Percentiles rank a stretch among this genome's conserved stretches.
Conservation (phyloP, 2,888 invertebrate species). For the Pherbina coryleti region DNA sequence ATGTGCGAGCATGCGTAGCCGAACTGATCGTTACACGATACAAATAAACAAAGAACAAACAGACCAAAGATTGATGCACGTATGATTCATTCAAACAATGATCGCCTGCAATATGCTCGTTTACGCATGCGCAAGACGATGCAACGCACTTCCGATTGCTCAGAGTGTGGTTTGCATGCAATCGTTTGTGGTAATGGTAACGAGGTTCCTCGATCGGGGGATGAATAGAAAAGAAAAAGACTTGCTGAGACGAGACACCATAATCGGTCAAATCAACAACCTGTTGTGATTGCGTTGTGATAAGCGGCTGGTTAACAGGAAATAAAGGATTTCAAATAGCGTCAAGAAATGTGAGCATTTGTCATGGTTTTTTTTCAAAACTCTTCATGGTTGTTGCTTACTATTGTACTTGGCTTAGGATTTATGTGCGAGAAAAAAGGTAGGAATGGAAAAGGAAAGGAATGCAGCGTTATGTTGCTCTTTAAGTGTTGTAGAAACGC, state of each 20-base stretch:
- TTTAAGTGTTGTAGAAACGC: no score
- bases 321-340: neutral
- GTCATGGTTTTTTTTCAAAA: neutral
- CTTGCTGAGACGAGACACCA: neutral
- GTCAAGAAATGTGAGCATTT: neutral
- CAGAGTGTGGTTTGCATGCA: neutral
- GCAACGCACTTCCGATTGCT: neutral
- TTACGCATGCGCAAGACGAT: neutral
- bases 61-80: neutral
- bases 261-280: slow-evolving; percentile 14
- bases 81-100: neutral
- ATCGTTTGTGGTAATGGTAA: no score
- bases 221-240: no score
- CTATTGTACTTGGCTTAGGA: no score
- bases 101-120: neutral
- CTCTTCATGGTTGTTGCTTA: no score
- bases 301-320: neutral
- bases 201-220: no score
- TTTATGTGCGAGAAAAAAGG: no score
- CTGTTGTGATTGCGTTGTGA: slow-evolving; percentile 3
- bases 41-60: no score
- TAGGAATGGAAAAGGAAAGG: no score
- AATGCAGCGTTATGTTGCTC: no score
- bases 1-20: no score
- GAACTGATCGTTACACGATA: no score